Percentiles rank a stretch among this genome's conserved stretches.
phyloP scores from a whole-genome alignment of 2,113 vertebrate genomes.

The Peromyscus polionotus region DNA sequence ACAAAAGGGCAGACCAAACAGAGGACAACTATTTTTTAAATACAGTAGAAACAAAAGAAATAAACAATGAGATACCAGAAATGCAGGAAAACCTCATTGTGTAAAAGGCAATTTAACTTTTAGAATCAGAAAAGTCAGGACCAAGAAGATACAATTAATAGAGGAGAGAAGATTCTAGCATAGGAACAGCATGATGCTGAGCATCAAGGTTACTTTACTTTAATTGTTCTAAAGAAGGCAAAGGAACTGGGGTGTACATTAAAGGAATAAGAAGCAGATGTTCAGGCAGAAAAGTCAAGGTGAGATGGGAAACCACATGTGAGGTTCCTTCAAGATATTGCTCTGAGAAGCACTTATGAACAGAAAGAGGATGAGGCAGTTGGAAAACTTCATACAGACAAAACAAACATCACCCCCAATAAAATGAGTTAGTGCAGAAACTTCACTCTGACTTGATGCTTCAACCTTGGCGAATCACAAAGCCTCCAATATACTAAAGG shows the following conservation, averaged over 20 bases:
- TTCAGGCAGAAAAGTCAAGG: background rate
- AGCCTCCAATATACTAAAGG: constrained; percentile 16
- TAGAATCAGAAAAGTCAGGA: background rate
- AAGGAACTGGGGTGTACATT: background rate
- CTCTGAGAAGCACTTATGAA: background rate
- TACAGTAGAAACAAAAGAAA: background rate
- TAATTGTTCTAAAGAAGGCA: background rate
- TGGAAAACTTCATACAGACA: background rate
- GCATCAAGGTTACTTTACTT: background rate
- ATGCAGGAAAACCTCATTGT: background rate
- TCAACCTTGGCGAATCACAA: background rate
- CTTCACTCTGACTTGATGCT: background rate
- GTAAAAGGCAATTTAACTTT: background rate
- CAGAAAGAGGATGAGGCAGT: background rate
- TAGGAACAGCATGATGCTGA: background rate
- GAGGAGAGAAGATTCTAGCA: background rate
- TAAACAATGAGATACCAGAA: background rate
- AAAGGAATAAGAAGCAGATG: background rate
- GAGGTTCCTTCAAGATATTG: background rate
- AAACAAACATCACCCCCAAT: background rate
- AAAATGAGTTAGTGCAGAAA: background rate
- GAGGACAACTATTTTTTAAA: background rate
- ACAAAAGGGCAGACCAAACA: background rate
- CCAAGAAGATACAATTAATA: background rate
- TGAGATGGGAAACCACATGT: background rate